Conservation (phyloP, 1,140 invertebrate species). For the Aphidius gifuensis region DNA sequence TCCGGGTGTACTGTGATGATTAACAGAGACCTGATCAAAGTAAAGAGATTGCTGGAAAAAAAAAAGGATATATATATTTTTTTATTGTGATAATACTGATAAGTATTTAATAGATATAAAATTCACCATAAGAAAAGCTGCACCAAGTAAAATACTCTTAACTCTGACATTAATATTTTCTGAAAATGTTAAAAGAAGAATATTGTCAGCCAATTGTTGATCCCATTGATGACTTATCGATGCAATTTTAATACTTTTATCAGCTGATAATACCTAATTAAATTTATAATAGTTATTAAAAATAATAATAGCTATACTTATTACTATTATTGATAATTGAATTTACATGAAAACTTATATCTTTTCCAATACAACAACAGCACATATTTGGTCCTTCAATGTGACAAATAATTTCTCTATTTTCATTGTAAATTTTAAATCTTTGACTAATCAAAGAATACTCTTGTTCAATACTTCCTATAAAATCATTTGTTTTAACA, state of each 20-base stretch:
- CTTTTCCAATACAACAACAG: conserved; percentile 39
- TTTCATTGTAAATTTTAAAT: conserved; percentile 40
- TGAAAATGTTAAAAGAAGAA: conserved; percentile 36
- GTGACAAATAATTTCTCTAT: conserved; percentile 27
- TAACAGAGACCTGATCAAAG: conserved; percentile 16
- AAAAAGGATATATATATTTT: conserved; percentile 1
- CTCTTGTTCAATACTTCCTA: conserved; percentile 42
- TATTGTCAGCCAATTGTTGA: conserved; percentile 35
- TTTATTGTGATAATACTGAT: conserved; percentile 1
- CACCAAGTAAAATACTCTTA: conserved; percentile 41
- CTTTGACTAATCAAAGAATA: conserved; percentile 34
- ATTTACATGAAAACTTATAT: conserved; percentile 40
- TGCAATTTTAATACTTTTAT: conserved; percentile 38
- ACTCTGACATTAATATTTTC: conserved; percentile 35
- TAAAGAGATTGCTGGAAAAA: conserved; percentile 26
- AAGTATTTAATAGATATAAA: not conserved
- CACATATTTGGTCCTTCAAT: conserved; percentile 40
- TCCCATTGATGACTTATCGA: conserved; percentile 42
- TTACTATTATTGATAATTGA: not conserved
- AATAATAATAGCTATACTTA: not conserved
- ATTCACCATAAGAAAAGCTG: conserved; percentile 42
- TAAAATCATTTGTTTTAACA: conserved; percentile 30
- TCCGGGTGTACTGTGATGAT: too few species aligned
- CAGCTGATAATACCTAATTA: conserved; percentile 35
- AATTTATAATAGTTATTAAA: not conserved